Base-by-base conservation (phyloP, 2,797 vertebrate species). In the Rhynchotus rufescens region DNA sequence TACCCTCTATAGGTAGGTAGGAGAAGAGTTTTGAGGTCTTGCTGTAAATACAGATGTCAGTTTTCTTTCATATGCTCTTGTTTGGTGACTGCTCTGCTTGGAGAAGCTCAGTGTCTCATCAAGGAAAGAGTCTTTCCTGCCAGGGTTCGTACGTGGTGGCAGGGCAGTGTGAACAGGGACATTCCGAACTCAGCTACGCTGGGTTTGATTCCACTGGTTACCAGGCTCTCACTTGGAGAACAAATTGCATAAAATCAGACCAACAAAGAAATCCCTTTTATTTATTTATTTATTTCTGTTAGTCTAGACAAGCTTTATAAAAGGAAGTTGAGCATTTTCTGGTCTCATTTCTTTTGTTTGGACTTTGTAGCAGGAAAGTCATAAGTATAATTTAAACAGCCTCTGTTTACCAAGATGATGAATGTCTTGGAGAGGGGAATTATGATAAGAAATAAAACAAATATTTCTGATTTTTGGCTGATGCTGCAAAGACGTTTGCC, bases 141-240 rank as follows among this genome's bases (percentile, higher is more conserved):
- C 62, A 59, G 19, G 23, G 32, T 65, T 51, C 80, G 6, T 65
- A 13, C 82, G 72, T 3, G 9, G 15, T 57, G 75, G 36, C 75
- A 74, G 36, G 57, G 49, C 40, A 57, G 16, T 7, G 60, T 49
- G 89, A 86, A 42, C 0, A 4, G 59, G 71, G 30, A 80, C 15
- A 1, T 56, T 74, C 60, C 56, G 65, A 78, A 57, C 62, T 80
- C 66, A 16, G 0, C 68, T 68, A 0, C 65, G 42, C 72, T 86
- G 34, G 16, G 68, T 84, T 66, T 59, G 23, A 65, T 88, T 74
- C 65, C 36, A 75, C 40, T 57, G n/a, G 28, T 23, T 78, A 60
- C 69, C 88, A 67, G 88, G 86, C 90, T 94, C 73, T 93, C 38
- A 61, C 47, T 89, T 93, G 80, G 86, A 65, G 17, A 84, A 38